These are phyloP conservation scores for Bradypodion ventrale DNA, from an alignment of 2,797 vertebrate species.

Conservation along the genomic window DNA sequence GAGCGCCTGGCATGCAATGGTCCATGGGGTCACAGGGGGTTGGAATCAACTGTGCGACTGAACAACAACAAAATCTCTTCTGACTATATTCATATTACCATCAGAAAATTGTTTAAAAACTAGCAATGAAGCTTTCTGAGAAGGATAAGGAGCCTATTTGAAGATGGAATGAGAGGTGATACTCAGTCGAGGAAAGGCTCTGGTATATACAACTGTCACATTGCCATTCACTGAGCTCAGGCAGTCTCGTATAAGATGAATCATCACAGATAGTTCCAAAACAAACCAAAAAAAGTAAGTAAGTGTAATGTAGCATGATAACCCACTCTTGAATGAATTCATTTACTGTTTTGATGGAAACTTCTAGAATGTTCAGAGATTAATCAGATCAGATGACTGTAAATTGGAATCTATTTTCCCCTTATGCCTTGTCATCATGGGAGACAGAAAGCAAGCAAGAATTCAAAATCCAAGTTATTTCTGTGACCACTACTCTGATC, in stretches of 20 bases:
- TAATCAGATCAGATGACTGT: not conserved
- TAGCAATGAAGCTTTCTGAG: not conserved
- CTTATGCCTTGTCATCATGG: not conserved
- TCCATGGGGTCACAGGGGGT: too few species aligned
- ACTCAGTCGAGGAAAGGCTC: not conserved
- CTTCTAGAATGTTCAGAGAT: slow-evolving; percentile 5
- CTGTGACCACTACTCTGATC: not conserved
- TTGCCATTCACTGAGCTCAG: not conserved
- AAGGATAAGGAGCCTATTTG: not conserved
- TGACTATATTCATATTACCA: not conserved
- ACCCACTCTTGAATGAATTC: not conserved
- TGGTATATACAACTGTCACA: not conserved
- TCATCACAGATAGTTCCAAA: not conserved
- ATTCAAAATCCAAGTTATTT: not conserved
- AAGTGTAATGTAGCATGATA: not conserved
- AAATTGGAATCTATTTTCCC: not conserved
- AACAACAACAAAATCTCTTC: too few species aligned
- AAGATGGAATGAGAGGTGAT: not conserved
- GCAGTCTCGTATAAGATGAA: slow-evolving; percentile 3
- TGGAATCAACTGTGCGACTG: too few species aligned
- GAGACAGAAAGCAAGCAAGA: not conserved
- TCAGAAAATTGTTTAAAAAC: not conserved
- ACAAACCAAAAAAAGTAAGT: not conserved
- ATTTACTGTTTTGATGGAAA: not conserved
- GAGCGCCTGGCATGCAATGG: too few species aligned